Evolutionary conservation across 2,888 invertebrate genomes (phyloP), one percentile per base, ranked within the genome.

Genomic region (Mesoligia furuncula): DNA sequence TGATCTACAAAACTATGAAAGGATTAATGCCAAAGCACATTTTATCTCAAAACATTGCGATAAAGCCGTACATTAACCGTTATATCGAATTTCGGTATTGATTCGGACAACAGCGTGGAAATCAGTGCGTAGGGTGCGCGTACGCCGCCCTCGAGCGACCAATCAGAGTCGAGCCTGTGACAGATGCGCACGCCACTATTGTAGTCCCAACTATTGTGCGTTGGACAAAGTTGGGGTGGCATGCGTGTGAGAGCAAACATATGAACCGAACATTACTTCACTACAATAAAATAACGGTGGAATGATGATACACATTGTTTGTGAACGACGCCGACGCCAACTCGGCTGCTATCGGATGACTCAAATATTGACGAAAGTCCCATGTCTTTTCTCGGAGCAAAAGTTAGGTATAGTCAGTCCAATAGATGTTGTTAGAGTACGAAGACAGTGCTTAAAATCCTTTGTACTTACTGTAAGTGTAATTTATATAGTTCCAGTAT

Each of bases 101-200:
- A 96, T 96, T 94, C 87, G 92, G 92, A 93, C 92, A 92, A 89
- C 90, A 90, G 93, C 91, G 92, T 95, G 93, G 90, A 96, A 96
- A 96, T 96, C 96, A 91, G 93, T 92, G 94, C 92, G 89, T 81
- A 79, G 95, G 95, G 96, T 94, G 95, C 93, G 93, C 91, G 88
- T 89, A 82, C 88, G 88, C 83, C 85, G 84, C 87, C 82, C 78
- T 68, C 61, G 31, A 59, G 51, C 87, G 79, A 79, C 88, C 88
- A 88, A 88, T 89, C 86, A 83, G 93, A 94, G 93, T 93, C 92
- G 92, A 88, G 90, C 88, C 87, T 89, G 86, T 82, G 94, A 93
- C 96, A 96, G 96, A 96, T 96, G 96, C 96, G 94, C 94, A 89
- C 88, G 92, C 93, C 85, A 86, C 92, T 87, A 95, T 96, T 96